A percentile compares a stretch with the other conserved stretches of the same genome.
Conservation (phyloP, 2,797 vertebrate genomes). For the Hephaestus fuliginosus region DNA sequence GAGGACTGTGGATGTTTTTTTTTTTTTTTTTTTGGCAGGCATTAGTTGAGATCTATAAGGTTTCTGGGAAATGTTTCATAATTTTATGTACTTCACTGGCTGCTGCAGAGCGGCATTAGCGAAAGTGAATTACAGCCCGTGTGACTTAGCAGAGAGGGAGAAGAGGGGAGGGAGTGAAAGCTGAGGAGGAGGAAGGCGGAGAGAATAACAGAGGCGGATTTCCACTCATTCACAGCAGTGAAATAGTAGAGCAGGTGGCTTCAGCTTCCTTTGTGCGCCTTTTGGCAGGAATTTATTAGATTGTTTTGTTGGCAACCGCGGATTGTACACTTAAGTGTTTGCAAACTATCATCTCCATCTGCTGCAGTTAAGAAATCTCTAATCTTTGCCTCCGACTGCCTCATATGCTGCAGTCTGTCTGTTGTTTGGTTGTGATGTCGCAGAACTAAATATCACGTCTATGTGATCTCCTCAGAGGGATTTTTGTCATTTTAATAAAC, state of each 20-base stretch:
- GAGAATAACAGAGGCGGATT: not conserved
- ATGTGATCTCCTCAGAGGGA: not conserved
- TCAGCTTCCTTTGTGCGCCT: conserved; percentile 49
- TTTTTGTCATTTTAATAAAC: not conserved
- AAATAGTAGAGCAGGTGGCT: conserved; percentile 61
- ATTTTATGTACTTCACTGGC: conserved; percentile 48
- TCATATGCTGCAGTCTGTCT: conserved; percentile 35
- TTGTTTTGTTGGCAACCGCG: conserved; percentile 35
- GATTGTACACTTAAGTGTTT: conserved; percentile 46
- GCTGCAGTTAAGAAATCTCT: conserved; percentile 7
- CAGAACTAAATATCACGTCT: not conserved
- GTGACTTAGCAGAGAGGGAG: conserved; percentile 36
- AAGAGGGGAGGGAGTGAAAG: conserved; percentile 12
- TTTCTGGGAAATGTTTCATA: conserved; percentile 75
- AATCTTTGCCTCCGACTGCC: conserved; percentile 6
- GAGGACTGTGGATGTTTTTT: not conserved
- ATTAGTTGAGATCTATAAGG: conserved; percentile 36
- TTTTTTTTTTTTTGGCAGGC: conserved; percentile 37
- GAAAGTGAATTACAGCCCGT: conserved; percentile 75
- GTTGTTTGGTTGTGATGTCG: not conserved
- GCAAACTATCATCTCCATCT: conserved; percentile 56
- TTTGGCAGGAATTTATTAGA: conserved; percentile 54
- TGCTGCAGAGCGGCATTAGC: conserved; percentile 72
- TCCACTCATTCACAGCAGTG: conserved; percentile 37
- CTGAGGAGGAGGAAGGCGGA: not conserved